Conservation (phyloP, 2,113 vertebrate species). For the Misgurnus mizolepis region DNA sequence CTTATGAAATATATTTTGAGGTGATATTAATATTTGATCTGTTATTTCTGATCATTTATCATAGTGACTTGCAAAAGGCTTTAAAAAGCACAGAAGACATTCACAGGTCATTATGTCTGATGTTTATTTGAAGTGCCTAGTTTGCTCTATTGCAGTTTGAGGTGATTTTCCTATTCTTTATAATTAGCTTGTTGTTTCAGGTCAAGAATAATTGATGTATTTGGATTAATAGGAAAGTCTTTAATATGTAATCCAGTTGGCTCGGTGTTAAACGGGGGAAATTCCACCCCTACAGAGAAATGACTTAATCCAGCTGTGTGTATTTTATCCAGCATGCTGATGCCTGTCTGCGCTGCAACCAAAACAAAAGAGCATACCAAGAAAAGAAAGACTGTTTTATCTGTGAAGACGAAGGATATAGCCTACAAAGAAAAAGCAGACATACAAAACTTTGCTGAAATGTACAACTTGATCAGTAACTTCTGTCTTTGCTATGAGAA, state of each 20-base stretch:
- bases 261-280: neutral
- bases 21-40: no score
- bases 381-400: neutral
- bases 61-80: no score
- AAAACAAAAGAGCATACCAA: constrained; percentile 7
- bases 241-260: constrained; percentile 10
- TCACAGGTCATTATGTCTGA: neutral
- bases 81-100: no score
- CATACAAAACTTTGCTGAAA: neutral
- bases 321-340: neutral
- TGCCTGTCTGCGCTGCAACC: constrained; percentile 16
- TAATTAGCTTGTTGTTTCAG: neutral
- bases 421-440: neutral
- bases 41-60: no score
- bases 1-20: no score
- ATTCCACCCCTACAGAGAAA: constrained; percentile 15
- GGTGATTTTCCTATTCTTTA: neutral
- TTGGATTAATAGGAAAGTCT: neutral
- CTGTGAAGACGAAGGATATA: neutral
- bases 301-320: neutral
- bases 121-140: neutral
- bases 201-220: neutral
- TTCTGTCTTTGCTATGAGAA: neutral
- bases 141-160: neutral
- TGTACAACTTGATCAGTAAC: neutral